A percentile compares a stretch with the other conserved stretches of the same genome.
Evolutionary conservation across 2,113 vertebrate species (phyloP).

Genomic region (Coregonus clupeaformis): DNA sequence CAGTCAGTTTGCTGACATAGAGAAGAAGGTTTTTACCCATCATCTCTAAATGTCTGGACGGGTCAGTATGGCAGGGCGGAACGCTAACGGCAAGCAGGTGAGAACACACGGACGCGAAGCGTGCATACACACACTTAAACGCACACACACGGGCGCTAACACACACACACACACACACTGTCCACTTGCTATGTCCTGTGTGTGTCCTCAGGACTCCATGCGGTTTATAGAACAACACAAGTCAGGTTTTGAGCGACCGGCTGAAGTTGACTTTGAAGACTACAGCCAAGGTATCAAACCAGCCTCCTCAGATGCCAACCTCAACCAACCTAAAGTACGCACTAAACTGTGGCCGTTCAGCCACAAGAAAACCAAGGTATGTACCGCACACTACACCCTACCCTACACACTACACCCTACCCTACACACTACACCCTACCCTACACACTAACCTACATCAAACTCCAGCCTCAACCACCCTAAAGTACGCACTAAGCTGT

Average conservation of each 20-base stretch:
- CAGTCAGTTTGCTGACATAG: conserved; percentile 87
- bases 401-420: neutral
- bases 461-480: too few species aligned
- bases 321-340: conserved; percentile 71
- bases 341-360: conserved; percentile 79
- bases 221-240: conserved; percentile 82
- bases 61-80: conserved; percentile 72
- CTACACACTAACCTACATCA: too few species aligned
- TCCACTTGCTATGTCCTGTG: neutral
- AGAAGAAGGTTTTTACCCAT: conserved; percentile 90
- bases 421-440: too few species aligned
- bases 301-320: conserved; percentile 72
- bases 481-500: conserved; percentile 78
- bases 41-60: conserved; percentile 90
- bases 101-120: neutral
- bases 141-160: too few species aligned
- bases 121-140: too few species aligned
- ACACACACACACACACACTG: too few species aligned
- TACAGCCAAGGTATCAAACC: conserved; percentile 81
- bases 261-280: conserved; percentile 84
- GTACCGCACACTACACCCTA: conserved; percentile 13
- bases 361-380: conserved; percentile 80
- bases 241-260: conserved; percentile 79
- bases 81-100: conserved; percentile 77
- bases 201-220: conserved; percentile 74